A percentile compares a stretch with the other conserved stretches of the same genome.
Conservation (phyloP, 1,140 invertebrate genomes). For the Lepidotrigona ventralis region DNA sequence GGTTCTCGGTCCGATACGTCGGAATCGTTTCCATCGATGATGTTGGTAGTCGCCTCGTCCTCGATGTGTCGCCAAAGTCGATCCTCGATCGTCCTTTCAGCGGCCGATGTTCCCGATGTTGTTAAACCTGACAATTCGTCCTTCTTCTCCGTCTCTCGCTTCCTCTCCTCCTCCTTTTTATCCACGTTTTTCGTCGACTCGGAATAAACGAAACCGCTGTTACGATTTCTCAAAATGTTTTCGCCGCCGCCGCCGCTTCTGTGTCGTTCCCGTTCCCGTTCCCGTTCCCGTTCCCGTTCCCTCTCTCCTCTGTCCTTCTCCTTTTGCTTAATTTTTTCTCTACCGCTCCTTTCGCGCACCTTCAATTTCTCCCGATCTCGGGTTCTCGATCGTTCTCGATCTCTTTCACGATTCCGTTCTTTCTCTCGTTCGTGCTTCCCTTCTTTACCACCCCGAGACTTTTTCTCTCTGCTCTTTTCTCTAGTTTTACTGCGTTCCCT, state of each 20-base stretch:
- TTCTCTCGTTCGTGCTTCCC: conserved; percentile 71
- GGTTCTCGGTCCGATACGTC: conserved; percentile 81
- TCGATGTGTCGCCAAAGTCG: conserved; percentile 77
- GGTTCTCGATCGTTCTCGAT: conserved; percentile 59
- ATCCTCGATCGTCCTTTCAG: conserved; percentile 74
- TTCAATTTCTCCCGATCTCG: conserved; percentile 66
- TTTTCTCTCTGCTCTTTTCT: conserved; percentile 73
- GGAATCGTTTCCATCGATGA: conserved; percentile 77
- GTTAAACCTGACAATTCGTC: conserved; percentile 53
- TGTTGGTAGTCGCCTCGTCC: conserved; percentile 75
- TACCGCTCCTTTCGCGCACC: conserved; percentile 59
- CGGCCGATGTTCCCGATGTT: background rate
- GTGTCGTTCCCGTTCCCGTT: conserved; percentile 70
- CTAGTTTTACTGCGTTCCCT: conserved; percentile 67
- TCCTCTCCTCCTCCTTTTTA: conserved; percentile 64
- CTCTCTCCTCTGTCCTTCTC: conserved; percentile 51
- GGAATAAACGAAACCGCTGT: conserved; percentile 46
- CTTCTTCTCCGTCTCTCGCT: conserved; percentile 66
- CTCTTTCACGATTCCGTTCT: conserved; percentile 69
- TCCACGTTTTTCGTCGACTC: conserved; percentile 64
- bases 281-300: conserved; percentile 71
- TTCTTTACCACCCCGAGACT: conserved; percentile 69
- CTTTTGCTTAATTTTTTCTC: conserved; percentile 58
- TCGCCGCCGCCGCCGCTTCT: conserved; percentile 59
- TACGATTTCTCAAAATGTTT: conserved; percentile 48